Base-by-base conservation (phyloP, 2,888 invertebrate species). In the Amiota communis region DNA sequence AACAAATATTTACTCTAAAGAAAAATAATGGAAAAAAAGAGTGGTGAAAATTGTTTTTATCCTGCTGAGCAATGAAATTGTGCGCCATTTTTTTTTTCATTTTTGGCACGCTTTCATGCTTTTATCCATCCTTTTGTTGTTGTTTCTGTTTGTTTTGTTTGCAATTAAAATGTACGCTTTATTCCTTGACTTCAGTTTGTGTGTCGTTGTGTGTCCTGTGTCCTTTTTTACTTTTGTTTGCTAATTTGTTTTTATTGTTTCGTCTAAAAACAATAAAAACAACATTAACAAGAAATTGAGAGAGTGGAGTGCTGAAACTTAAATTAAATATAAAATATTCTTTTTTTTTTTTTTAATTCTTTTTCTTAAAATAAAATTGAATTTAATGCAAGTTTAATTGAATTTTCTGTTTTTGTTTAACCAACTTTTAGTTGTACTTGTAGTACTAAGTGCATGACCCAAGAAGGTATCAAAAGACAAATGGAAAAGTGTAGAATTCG, bases 141-240 rank as follows among this genome's bases (percentile, higher is more conserved):
- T 78, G 78, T 85, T 82, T 78, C 85, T 83, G 79, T 70, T 74
- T 72, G 74, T 77, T 77, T 74, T 74, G 75, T 72, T 72, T 77
- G 78, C 81, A 79, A 82, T 78, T 84, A 82, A 82, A 82, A 56
- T 56, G 56, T 17, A 56, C n/a, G 12, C n/a, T 17, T 56, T 12
- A 15, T 82, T 85, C 84, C 84, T 84, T 82, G 85, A 83, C 82
- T 85, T 23, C 23, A 23, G 23, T 23, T 23, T 23, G 23, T 23
- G 23, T 23, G 23, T 23, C 3, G 23, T 23, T 3, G 81, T 78
- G 75, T 77, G 74, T 75, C 77, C 68, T 82, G 80, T 82, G 77
- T 68, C 36, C 36, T 69, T 68, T 70, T 72, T 70, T 48, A 56
- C 67, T 71, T 47, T 53, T 46, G 15, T 9, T 10, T 47, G 46